Conservation (phyloP, 2,888 invertebrate genomes). For the Flabesymbios commensalis region DNA sequence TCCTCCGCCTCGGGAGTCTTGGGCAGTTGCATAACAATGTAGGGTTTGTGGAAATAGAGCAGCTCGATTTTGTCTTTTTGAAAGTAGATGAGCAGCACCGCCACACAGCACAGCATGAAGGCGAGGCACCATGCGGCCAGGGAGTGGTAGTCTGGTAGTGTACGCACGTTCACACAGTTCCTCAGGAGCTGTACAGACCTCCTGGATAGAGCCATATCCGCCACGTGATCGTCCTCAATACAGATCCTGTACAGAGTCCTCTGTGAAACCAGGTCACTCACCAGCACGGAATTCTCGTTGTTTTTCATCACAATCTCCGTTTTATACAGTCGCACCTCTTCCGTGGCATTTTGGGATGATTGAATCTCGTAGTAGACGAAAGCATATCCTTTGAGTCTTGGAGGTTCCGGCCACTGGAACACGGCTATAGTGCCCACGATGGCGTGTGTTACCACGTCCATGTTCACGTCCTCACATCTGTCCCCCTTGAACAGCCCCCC, state of each 20-base stretch:
- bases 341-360: not conserved
- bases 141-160: constrained; percentile 29
- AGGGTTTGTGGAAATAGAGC: constrained; percentile 22
- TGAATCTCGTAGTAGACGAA: constrained; percentile 26
- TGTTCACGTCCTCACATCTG: constrained; percentile 20
- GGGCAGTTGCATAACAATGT: not conserved
- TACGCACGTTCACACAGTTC: constrained; percentile 23
- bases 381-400: constrained; percentile 22
- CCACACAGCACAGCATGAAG: constrained; percentile 6
- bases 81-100: constrained; percentile 26
- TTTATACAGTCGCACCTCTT: too few species aligned
- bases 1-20: too few species aligned
- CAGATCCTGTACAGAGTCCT: constrained; percentile 23
- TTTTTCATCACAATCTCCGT: constrained; percentile 19
- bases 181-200: constrained; percentile 12
- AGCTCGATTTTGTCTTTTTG: constrained; percentile 32
- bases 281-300: constrained; percentile 18
- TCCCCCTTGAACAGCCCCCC: constrained; percentile 12
- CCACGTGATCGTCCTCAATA: constrained; percentile 23
- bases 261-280: constrained; percentile 19
- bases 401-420: constrained; percentile 28
- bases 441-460: constrained; percentile 10
- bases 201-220: constrained; percentile 12
- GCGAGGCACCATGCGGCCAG: constrained; percentile 24
- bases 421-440: constrained; percentile 23